These are phyloP conservation scores for Charaxes varanes DNA, from an alignment of 1,140 invertebrate genomes.

Conservation along the genomic window DNA sequence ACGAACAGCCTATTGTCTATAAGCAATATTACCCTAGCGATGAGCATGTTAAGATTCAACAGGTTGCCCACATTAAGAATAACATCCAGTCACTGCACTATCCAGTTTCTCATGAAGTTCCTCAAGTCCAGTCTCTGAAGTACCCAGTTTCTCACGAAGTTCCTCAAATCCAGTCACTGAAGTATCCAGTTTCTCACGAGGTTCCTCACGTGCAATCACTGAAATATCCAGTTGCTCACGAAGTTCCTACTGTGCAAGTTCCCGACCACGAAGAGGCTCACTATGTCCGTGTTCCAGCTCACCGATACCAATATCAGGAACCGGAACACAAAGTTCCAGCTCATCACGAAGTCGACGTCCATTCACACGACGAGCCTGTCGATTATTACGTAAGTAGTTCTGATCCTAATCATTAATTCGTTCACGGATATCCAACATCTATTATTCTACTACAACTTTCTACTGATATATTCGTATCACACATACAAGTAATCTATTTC, in stretches of 20 bases:
- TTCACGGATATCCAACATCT: slow-evolving; percentile 37
- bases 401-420: slow-evolving; percentile 34
- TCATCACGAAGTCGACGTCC: slow-evolving; percentile 34
- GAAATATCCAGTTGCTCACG: slow-evolving; percentile 24
- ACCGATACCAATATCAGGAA: slow-evolving; percentile 26
- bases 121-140: slow-evolving; percentile 14
- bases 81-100: slow-evolving; percentile 38
- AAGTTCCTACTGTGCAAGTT: slow-evolving; percentile 12
- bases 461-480: slow-evolving; percentile 50
- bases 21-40: slow-evolving; percentile 36
- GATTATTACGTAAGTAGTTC: slow-evolving; percentile 65
- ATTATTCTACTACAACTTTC: slow-evolving; percentile 54
- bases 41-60: slow-evolving; percentile 27
- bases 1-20: slow-evolving; percentile 26
- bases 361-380: slow-evolving; percentile 52
- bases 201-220: slow-evolving; percentile 8
- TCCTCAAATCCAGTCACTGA: no score
- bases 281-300: slow-evolving; percentile 25
- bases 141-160: slow-evolving; percentile 24
- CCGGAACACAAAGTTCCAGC: slow-evolving; percentile 28
- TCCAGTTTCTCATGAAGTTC: slow-evolving; percentile 24
- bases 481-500: slow-evolving; percentile 39
- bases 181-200: slow-evolving; percentile 25
- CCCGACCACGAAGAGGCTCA: slow-evolving; percentile 20
- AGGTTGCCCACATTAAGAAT: slow-evolving; percentile 22